Evolutionary conservation across 2,888 invertebrate species (phyloP), one percentile per base, ranked within the genome.

Genomic region (Trichogramma dendrolimi): DNA sequence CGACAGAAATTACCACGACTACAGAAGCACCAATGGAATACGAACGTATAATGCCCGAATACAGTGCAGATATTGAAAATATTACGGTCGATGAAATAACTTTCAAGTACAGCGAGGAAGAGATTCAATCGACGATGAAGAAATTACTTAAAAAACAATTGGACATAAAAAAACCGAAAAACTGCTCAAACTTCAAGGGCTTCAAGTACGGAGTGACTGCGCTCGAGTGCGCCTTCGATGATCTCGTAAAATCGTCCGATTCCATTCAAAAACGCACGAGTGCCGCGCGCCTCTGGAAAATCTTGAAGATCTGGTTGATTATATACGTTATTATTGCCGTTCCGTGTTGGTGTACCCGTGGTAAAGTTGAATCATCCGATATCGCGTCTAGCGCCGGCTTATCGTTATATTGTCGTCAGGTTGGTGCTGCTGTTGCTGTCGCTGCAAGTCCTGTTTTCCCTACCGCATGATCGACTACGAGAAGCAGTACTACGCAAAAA

Each of bases 391-490:
- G 27, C 27, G 27, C 27, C 27, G 27, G 27, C 27, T 27, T 27
- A 54, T 11, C 27, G 40, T 6, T 48, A 56, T 54, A 14, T 1
- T 46, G 71, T 55, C 57, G 41, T 27, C 63, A 86, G 86, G 87
- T 60, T 86, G 86, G 85, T 87, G 87, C 67, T 87, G 83, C 61
- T 83, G 83, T 63, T 83, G 82, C 68, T 83, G 75, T 61, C 75
- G 80, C 66, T 87, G 86, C 68, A 82, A 82, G 67, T 80, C 83
- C 66, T 87, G 85, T 69, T 82, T 81, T 66, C 87, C 87, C 0
- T 74, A 72, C 11, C 74, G 80, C 70, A 80, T 80, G 57, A 86
- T 87, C 63, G 78, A 81, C 46, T 79, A 81, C 64, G 82, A 84
- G 0, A 86, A 85, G 70, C 79, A 74, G 64, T 87, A 84, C 71